Percentiles rank a stretch among this genome's conserved stretches.
These are phyloP conservation scores for Ylistrum balloti DNA, from an alignment of 1,140 invertebrate genomes.

Conservation along the genomic window DNA sequence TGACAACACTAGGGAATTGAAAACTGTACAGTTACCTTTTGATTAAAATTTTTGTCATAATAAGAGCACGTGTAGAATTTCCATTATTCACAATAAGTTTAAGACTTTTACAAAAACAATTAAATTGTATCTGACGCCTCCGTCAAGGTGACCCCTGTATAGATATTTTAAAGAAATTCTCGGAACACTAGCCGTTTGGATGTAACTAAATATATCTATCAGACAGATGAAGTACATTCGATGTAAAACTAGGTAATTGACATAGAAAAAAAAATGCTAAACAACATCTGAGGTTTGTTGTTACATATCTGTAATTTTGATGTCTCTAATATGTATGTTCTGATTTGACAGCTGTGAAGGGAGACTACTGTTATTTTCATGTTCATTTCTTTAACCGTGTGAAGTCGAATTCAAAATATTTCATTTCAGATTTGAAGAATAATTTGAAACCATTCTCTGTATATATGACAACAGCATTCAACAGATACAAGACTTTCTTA, in stretches of 20 bases:
- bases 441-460: too few relatives aligned
- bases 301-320: not conserved
- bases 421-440: too few relatives aligned
- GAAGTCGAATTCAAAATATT: not conserved
- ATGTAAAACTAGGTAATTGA: too few relatives aligned
- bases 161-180: not conserved
- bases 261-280: not conserved
- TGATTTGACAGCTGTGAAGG: not conserved
- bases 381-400: not conserved
- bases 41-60: too few relatives aligned
- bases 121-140: not conserved
- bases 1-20: too few relatives aligned
- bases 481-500: too few relatives aligned
- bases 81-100: too few relatives aligned
- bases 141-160: conserved; percentile 16
- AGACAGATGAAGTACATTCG: not conserved
- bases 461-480: too few relatives aligned
- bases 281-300: not conserved
- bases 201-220: not conserved
- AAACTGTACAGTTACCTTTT: too few relatives aligned
- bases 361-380: not conserved
- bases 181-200: not conserved
- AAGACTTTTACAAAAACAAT: not conserved
- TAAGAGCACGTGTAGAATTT: too few relatives aligned
- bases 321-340: not conserved